Percentiles rank a stretch among this genome's conserved stretches.
Evolutionary conservation across 2,113 vertebrate genomes (phyloP).

Genomic region (Aspiorhynchus laticeps): DNA sequence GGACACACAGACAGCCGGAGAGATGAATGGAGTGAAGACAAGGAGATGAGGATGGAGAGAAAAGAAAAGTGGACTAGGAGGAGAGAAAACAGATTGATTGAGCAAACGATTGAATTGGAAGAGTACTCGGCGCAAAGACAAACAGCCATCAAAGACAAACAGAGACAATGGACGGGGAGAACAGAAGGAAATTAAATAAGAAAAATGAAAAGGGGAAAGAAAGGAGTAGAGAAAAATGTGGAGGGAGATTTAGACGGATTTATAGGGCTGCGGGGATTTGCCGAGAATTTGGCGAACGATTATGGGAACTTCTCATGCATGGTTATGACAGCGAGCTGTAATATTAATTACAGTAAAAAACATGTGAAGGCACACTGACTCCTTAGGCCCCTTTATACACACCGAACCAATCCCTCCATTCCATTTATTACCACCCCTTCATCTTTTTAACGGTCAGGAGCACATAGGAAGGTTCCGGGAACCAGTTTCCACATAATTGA

Average conservation of each 20-base stretch:
- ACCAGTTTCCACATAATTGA: slow-evolving; percentile 65
- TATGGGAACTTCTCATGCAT: slow-evolving; percentile 75
- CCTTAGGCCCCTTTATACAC: slow-evolving; percentile 40
- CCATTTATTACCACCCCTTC: neutral
- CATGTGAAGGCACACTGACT: slow-evolving; percentile 42
- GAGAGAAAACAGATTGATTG: slow-evolving; percentile 8
- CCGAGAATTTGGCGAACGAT: slow-evolving; percentile 71
- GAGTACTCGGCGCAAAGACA: slow-evolving; percentile 7
- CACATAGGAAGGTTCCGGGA: neutral
- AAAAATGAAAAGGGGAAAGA: slow-evolving; percentile 12
- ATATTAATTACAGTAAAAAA: slow-evolving; percentile 76
- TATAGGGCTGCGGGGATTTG: slow-evolving; percentile 68
- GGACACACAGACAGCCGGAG: slow-evolving; percentile 33
- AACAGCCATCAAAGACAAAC: slow-evolving; percentile 12
- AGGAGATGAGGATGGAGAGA: slow-evolving; percentile 24
- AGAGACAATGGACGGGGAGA: neutral
- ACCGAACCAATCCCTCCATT: neutral
- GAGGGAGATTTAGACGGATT: slow-evolving; percentile 65
- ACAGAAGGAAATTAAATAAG: slow-evolving; percentile 45
- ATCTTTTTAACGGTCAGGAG: slow-evolving; percentile 40
- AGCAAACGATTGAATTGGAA: slow-evolving; percentile 16
- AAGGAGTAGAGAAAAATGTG: slow-evolving; percentile 23
- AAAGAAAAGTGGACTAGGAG: slow-evolving; percentile 11
- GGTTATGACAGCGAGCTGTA: slow-evolving; percentile 72
- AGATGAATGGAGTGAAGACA: neutral